A percentile compares a stretch with the other conserved stretches of the same genome.
phyloP scores from a whole-genome alignment of 1,140 invertebrate species.

The Coenobita brevimanus region DNA sequence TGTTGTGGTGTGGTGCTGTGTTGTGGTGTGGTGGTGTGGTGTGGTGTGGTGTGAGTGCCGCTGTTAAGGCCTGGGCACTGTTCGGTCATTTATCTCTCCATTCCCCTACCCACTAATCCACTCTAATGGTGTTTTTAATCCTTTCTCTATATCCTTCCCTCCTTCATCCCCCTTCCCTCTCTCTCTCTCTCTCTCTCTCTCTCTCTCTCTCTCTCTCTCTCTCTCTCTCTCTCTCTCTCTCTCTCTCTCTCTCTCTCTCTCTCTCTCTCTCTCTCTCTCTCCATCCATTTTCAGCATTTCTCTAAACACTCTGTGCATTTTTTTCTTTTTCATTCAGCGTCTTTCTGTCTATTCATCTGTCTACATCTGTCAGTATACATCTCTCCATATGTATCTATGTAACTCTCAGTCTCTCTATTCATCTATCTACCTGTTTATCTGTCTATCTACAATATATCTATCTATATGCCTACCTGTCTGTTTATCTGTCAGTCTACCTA shows the following conservation, averaged over 20 bases:
- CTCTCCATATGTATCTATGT: slow-evolving; percentile 3
- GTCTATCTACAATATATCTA: not conserved
- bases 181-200: not conserved
- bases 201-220: slow-evolving; percentile 7
- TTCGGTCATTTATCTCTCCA: not conserved
- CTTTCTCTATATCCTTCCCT: not conserved
- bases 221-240: slow-evolving; percentile 35
- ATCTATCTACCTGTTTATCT: not conserved
- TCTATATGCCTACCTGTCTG: not conserved
- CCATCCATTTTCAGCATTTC: not conserved
- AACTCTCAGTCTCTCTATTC: slow-evolving; percentile 18
- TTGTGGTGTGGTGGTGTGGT: too few relatives aligned
- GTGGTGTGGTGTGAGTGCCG: too few relatives aligned
- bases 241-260: slow-evolving; percentile 37
- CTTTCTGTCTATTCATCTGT: too few relatives aligned
- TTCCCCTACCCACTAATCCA: not conserved
- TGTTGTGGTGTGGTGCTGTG: too few relatives aligned
- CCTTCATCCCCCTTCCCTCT: not conserved
- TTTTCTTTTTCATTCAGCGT: not conserved
- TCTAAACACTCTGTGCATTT: not conserved
- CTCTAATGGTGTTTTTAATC: not conserved
- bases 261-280: slow-evolving; percentile 18
- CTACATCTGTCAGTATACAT: not conserved
- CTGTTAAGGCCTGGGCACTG: too few relatives aligned
- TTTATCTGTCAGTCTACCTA: not conserved